phyloP scores from a whole-genome alignment of 2,113 vertebrate genomes.

The Stegostoma tigrinum region DNA sequence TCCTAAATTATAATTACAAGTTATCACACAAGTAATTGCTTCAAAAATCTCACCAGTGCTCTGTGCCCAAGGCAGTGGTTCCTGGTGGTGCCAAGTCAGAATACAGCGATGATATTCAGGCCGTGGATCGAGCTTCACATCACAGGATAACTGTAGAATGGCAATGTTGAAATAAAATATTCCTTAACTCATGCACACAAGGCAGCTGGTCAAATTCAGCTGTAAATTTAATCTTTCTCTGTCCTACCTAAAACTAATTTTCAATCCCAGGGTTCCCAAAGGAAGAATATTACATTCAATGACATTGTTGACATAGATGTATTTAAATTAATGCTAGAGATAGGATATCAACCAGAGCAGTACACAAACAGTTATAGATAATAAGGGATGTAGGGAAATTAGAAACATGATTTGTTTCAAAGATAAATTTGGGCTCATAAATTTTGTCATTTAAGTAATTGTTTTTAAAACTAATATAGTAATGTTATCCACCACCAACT shows the following conservation, averaged over 20 bases:
- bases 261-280: not conserved
- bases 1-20: not conserved
- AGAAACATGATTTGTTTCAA: not conserved
- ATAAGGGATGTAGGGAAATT: too few relatives aligned
- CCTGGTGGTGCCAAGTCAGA: conserved; percentile 99
- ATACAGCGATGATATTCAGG: conserved; percentile 99
- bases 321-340: not conserved
- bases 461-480: not conserved
- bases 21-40: not conserved
- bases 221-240: not conserved
- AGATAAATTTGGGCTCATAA: not conserved
- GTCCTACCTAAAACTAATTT: not conserved
- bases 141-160: conserved; percentile 84
- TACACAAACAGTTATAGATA: not conserved
- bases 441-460: not conserved
- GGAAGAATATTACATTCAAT: not conserved
- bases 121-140: conserved; percentile 95
- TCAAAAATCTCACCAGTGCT: conserved; percentile 78
- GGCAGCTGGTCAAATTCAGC: not conserved
- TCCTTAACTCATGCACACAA: too few relatives aligned
- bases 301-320: not conserved
- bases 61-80: conserved; percentile 98
- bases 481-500: not conserved
- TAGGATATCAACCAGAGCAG: not conserved
- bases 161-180: conserved; percentile 40